These are phyloP conservation scores for Phalacrocorax aristotelis DNA, from an alignment of 2,113 vertebrate genomes.

Conservation along the genomic window DNA sequence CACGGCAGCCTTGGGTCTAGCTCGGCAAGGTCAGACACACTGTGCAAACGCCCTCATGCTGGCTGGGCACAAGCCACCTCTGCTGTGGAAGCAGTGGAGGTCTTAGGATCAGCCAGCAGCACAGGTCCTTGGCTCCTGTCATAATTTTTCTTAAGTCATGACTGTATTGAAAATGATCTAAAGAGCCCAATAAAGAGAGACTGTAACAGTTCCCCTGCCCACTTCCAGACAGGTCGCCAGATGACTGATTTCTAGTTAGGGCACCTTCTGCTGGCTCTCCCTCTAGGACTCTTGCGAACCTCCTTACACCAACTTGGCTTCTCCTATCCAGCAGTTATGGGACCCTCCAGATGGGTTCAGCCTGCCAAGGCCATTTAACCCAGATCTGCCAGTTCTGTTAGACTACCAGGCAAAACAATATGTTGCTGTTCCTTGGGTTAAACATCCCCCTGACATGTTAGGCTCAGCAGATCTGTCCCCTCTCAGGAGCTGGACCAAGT, in stretches of 20 bases:
- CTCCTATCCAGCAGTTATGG: not conserved
- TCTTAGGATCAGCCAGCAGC: not conserved
- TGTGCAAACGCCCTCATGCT: not conserved
- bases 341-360: not conserved
- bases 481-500: not conserved
- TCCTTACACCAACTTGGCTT: not conserved
- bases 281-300: not conserved
- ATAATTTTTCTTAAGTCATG: not conserved
- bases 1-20: not conserved
- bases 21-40: accelerated
- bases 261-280: not conserved
- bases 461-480: not conserved
- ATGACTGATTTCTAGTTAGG: not conserved
- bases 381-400: not conserved
- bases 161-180: not conserved
- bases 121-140: not conserved
- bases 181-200: not conserved
- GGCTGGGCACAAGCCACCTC: not conserved
- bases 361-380: not conserved
- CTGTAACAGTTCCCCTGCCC: not conserved
- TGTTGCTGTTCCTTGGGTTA: not conserved
- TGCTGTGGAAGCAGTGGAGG: not conserved
- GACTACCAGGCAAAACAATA: not conserved
- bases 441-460: not conserved
- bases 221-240: not conserved